Evolutionary conservation across 2,113 vertebrate genomes (phyloP), one percentile per base, ranked within the genome.

Genomic region (Alligator mississippiensis): DNA sequence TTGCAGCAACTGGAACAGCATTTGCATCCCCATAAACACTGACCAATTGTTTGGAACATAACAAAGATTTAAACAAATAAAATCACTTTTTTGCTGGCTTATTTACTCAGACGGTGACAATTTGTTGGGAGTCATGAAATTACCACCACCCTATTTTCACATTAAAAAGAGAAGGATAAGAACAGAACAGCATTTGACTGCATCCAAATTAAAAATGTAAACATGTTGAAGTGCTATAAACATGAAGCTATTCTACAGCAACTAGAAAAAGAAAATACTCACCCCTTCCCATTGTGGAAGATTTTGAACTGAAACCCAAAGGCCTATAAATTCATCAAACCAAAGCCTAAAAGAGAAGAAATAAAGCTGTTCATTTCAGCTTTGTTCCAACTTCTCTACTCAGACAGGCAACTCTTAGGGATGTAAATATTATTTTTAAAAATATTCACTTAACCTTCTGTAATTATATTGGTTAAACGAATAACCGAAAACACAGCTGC

Each of bases 241-340:
- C 86, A 84, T 11, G 8, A 3, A 24, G 68, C 81, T 83, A 12
- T 78, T 61, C 60, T 54, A 54, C 21, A 2, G 8, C 9, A 88
- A 18, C 17, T 14, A 13, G 17, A 27, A 61, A 92, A 94, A 88
- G 22, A 10, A 64, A 70, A 91, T 94, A 98, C 99, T 98, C 92
- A 99, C 99, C 98, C 99, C 98, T 97, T 99, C 99, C 99, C 99
- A 99, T 62, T 99, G 98, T 76, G 99, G 99, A 93, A 99, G 98
- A 98, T 99, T 99, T 96, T 99, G 99, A 93, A 99, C 99, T 6
- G 99, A 99, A 94, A 98, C 98, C 99, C 99, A 99, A 96, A 99
- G 98, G 95, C 97, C 98, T 96, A 99, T 98, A 94, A 99, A 96
- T 96, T 99, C 99, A 97, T 99, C 98, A 95, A 99, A 99, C 99